These are phyloP conservation scores for Pachypanchax playfairii DNA, from an alignment of 2,113 vertebrate genomes.

Conservation along the genomic window DNA sequence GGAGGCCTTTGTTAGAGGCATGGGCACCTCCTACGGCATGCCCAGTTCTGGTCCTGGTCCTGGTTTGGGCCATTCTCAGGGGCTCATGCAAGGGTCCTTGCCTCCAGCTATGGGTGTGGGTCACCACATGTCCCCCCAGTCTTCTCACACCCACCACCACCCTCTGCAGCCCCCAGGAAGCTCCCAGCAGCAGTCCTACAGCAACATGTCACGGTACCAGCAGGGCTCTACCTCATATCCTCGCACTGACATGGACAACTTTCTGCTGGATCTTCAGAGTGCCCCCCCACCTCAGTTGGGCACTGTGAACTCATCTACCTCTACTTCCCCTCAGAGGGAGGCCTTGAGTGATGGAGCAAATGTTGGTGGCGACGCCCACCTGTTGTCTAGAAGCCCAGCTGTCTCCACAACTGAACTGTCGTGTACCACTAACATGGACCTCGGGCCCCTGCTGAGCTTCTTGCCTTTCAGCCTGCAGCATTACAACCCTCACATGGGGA, in stretches of 20 bases:
- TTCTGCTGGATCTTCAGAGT: conserved; percentile 92
- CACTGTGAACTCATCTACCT: conserved; percentile 77
- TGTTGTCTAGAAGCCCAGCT: conserved; percentile 89
- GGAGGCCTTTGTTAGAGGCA: conserved; percentile 74
- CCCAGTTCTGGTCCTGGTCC: conserved; percentile 83
- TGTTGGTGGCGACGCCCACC: conserved; percentile 70
- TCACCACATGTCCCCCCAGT: conserved; percentile 78
- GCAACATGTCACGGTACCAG: conserved; percentile 88
- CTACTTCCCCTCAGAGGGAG: conserved; percentile 87
- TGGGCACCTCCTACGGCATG: conserved; percentile 89
- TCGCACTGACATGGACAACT: conserved; percentile 93
- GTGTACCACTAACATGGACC: conserved; percentile 94
- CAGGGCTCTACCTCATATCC: conserved; percentile 96
- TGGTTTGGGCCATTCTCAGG: conserved; percentile 82
- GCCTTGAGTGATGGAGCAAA: conserved; percentile 75
- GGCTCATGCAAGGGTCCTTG: conserved; percentile 86
- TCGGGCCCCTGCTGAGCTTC: conserved; percentile 92
- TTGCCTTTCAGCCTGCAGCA: conserved; percentile 91
- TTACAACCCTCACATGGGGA: conserved; percentile 87
- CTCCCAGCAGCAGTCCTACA: conserved; percentile 72
- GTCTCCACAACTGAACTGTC: conserved; percentile 86
- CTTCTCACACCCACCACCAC: conserved; percentile 75
- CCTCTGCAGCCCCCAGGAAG: conserved; percentile 80
- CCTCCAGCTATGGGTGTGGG: conserved; percentile 78
- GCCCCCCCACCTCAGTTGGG: conserved; percentile 84